Evolutionary conservation across 1,140 invertebrate genomes (phyloP), one percentile per base, ranked within the genome.

Genomic region (Olivierus martensii): DNA sequence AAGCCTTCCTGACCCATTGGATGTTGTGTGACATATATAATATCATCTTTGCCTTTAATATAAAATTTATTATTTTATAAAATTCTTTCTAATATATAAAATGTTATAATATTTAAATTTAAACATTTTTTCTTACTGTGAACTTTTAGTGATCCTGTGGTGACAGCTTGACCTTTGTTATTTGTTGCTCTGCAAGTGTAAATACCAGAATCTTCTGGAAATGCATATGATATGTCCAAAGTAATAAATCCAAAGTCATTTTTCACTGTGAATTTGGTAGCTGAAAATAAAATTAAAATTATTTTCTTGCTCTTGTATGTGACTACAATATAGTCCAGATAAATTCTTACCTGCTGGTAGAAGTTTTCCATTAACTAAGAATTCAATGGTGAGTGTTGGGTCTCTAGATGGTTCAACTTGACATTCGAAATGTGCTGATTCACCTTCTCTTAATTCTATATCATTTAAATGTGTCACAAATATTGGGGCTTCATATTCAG

Each of bases 121-220:
- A 28, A 6, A 0, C 2, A 28, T 28, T 36, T 35, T 52, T 36
- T 59, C 47, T 52, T 46, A 61, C 45, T 49, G 22, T 56, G 38
- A 42, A 61, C 61, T 60, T 67, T 84, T 0, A 93, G 71, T 0
- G 85, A 84, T 43, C 88, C 88, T 12, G 85, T 85, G 52, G 83
- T 81, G n/a, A 84, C 85, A 3, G 81, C 80, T 51, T 62, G 51
- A 22, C 88, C 87, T 65, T 87, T 89, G 52, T 76, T 84, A 65
- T 95, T 97, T 2, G 83, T 92, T 19, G 91, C 92, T 69, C 83
- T 85, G 59, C 88, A 90, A 39, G 84, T 90, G 60, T 94, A 89
- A 43, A 93, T 77, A 35, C 87, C 89, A 52, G 84, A 88, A 71
- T 93, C 87, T 73, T 90, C 83, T 60, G 84, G 79, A 64, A 88